Conservation (phyloP, 2,888 invertebrate genomes). For the Amaurobius ferox region DNA sequence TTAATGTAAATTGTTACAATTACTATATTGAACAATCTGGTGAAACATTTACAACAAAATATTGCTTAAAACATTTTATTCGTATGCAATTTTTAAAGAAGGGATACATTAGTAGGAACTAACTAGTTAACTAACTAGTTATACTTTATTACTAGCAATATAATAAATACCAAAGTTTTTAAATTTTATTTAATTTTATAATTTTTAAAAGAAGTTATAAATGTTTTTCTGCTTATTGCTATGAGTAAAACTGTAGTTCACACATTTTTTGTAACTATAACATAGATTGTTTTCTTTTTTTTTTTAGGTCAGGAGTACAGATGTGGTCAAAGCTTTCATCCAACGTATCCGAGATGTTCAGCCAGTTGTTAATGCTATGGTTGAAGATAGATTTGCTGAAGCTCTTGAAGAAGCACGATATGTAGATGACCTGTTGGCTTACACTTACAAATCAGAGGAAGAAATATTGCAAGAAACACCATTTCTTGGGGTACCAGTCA, state of each 20-base stretch:
- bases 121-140: too few species aligned
- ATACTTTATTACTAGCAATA: too few species aligned
- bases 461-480: constrained; percentile 84
- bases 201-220: neutral
- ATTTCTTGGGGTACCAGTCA: constrained; percentile 92
- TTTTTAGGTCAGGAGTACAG: constrained; percentile 78
- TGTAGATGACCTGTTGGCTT: constrained; percentile 84
- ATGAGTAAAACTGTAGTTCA: neutral
- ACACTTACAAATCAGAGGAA: constrained; percentile 81
- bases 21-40: too few species aligned
- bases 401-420: constrained; percentile 87
- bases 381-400: constrained; percentile 86
- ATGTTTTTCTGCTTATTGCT: neutral
- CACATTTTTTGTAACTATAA: neutral
- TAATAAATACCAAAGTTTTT: neutral
- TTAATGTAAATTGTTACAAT: too few species aligned
- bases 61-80: too few species aligned
- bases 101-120: too few species aligned
- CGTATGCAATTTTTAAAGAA: too few species aligned
- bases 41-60: too few species aligned
- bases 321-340: constrained; percentile 85
- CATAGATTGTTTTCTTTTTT: neutral
- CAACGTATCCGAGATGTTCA: constrained; percentile 88
- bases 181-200: neutral
- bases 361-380: constrained; percentile 87